Conservation (phyloP, 37 sponge, comb jelly and placozoan genomes). For the Oscarella lobularis region DNA sequence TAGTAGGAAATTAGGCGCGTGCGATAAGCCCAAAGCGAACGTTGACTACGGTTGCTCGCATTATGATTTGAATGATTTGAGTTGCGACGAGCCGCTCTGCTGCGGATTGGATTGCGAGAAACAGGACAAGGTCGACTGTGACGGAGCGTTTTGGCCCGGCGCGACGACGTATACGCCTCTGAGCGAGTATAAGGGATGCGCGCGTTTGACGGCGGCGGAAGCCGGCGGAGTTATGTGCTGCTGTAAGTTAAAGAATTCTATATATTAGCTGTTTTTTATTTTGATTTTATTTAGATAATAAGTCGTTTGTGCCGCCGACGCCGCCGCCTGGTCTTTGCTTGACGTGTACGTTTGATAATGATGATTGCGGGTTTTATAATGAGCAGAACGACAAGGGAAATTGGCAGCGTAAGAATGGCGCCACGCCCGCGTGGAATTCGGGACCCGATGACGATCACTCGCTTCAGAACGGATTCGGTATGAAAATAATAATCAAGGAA, state of each 20-base stretch:
- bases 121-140: neutral
- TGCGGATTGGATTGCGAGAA: neutral
- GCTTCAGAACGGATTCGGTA: neutral
- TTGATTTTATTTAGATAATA: neutral
- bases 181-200: neutral
- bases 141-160: neutral
- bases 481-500: neutral
- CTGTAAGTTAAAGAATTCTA: neutral
- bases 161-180: neutral
- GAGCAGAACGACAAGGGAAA: neutral
- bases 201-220: neutral
- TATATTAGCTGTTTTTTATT: neutral
- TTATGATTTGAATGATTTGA: neutral
- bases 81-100: neutral
- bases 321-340: neutral
- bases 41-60: conserved; percentile 1
- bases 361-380: neutral
- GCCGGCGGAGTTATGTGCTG: neutral
- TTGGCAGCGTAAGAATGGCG: neutral
- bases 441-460: neutral
- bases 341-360: conserved; percentile 8
- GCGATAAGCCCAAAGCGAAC: neutral
- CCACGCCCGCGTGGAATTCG: neutral
- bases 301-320: neutral
- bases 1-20: neutral